These are phyloP conservation scores for Potamilus streckersoni DNA, from an alignment of 1,140 invertebrate genomes.

Conservation along the genomic window DNA sequence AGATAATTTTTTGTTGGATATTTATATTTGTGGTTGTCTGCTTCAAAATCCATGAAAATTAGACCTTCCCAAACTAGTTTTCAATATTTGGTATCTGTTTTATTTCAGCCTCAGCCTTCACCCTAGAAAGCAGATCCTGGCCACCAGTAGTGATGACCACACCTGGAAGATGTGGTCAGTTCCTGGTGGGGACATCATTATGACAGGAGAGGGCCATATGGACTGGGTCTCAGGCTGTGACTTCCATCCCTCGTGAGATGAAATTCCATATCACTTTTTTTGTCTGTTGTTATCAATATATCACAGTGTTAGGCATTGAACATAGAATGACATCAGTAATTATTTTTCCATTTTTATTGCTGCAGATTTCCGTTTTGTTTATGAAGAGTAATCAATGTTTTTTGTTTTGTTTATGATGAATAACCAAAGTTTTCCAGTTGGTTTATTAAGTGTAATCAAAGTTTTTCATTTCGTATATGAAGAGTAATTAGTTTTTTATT, in stretches of 20 bases:
- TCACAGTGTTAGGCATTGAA: not conserved
- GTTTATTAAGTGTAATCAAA: no score
- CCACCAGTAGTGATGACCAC: constrained; percentile 67
- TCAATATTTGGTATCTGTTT: not conserved
- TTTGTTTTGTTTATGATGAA: no score
- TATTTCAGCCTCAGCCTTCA: constrained; percentile 62
- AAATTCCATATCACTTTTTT: no score
- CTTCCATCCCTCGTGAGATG: constrained; percentile 65
- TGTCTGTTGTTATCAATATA: no score
- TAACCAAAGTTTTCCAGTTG: no score
- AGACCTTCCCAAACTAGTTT: no score
- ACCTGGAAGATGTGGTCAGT: constrained; percentile 69
- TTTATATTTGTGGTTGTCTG: no score
- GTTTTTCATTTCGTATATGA: no score
- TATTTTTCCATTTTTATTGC: not conserved
- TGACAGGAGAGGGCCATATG: constrained; percentile 68
- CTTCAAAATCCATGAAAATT: no score
- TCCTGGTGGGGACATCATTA: constrained; percentile 65
- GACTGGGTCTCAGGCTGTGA: constrained; percentile 68
- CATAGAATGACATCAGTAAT: not conserved
- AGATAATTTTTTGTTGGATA: no score
- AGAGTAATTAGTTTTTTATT: no score
- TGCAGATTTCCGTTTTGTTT: not conserved
- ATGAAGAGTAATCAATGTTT: no score
- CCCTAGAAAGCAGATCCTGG: constrained; percentile 66